phyloP scores from a whole-genome alignment of 2,888 invertebrate genomes.

The Timandra comae region DNA sequence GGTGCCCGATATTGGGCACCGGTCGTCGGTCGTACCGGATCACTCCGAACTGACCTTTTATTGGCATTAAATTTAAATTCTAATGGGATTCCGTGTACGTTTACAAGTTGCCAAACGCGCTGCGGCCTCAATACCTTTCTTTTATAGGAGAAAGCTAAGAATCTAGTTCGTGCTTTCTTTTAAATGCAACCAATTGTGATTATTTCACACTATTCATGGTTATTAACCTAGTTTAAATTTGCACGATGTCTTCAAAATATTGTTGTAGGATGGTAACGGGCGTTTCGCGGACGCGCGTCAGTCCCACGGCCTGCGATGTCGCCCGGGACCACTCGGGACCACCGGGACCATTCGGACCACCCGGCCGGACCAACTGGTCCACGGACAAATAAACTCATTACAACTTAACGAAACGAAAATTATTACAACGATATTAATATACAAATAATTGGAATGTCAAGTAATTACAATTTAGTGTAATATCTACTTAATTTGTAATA shows the following conservation, averaged over 20 bases:
- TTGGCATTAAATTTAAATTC: slow-evolving; percentile 11
- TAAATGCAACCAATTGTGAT: slow-evolving; percentile 25
- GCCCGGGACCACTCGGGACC: slow-evolving; percentile 2
- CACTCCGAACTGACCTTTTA: slow-evolving; percentile 12
- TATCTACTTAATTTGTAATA: no score
- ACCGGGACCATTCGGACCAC: no score
- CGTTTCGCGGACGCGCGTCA: slow-evolving; percentile 51
- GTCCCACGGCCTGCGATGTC: slow-evolving; percentile 25
- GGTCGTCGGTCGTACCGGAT: slow-evolving; percentile 3
- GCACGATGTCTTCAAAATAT: slow-evolving; percentile 6
- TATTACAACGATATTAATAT: no score
- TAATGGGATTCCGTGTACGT: slow-evolving; percentile 11
- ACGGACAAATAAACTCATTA: no score
- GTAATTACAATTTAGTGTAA: no score
- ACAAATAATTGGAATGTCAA: no score
- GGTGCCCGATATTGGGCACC: background rate
- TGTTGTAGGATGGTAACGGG: slow-evolving; percentile 10
- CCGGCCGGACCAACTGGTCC: slow-evolving; percentile 1
- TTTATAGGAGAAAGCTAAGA: slow-evolving; percentile 21
- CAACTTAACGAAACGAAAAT: no score
- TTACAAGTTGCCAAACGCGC: slow-evolving; percentile 16
- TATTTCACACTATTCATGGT: slow-evolving; percentile 21
- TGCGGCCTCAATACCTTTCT: slow-evolving; percentile 22
- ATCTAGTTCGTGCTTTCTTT: slow-evolving; percentile 27
- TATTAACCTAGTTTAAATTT: slow-evolving; percentile 4